Percentiles rank a stretch among this genome's conserved stretches.
phyloP scores from a whole-genome alignment of 2,113 vertebrate genomes.

The Pica pica region DNA sequence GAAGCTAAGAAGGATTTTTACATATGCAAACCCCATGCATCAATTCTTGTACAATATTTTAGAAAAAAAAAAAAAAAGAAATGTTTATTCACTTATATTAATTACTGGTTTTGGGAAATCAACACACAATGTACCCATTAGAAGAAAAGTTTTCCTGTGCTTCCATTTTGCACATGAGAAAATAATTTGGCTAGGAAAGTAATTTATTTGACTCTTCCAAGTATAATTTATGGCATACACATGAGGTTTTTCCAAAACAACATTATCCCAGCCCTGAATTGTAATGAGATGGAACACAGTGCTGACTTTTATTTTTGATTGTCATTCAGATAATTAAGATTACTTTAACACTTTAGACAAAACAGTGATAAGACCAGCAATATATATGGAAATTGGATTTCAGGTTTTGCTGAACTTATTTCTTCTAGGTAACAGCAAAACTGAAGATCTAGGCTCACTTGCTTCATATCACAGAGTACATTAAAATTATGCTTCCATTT shows the following conservation, averaged over 20 bases:
- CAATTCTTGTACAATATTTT: neutral
- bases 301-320: constrained; percentile 51
- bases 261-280: constrained; percentile 1
- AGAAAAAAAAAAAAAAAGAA: neutral
- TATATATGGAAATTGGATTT: constrained; percentile 63
- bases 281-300: constrained; percentile 33
- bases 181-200: constrained; percentile 40
- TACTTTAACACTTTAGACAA: constrained; percentile 59
- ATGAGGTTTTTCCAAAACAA: constrained; percentile 36
- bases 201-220: constrained; percentile 36
- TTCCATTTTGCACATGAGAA: neutral
- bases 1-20: neutral
- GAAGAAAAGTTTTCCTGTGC: neutral
- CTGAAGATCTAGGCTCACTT: neutral
- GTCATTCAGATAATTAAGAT: constrained; percentile 30
- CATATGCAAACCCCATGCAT: neutral
- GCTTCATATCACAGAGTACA: neutral
- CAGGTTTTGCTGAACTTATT: constrained; percentile 32
- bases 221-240: constrained; percentile 47
- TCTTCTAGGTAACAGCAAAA: constrained; percentile 10
- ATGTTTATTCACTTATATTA: constrained; percentile 1
- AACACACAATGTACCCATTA: neutral
- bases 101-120: constrained; percentile 15
- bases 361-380: constrained; percentile 53
- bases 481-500: constrained; percentile 13